Evolutionary conservation across 2,888 invertebrate genomes (phyloP).

Genomic region (Gibbula magus): DNA sequence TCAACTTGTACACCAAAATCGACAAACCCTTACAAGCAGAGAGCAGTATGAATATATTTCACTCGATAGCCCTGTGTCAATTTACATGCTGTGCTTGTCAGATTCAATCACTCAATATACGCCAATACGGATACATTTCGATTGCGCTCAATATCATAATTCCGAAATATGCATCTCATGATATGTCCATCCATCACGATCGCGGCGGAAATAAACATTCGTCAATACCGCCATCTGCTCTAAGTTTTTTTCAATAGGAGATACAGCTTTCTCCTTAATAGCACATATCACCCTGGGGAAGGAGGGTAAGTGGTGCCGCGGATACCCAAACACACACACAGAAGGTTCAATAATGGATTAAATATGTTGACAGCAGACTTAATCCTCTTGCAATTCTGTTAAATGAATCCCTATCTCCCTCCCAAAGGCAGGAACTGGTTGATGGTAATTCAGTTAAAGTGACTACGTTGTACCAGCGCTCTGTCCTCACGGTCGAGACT

Average conservation of each 20-base stretch:
- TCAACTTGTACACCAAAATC: not conserved
- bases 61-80: conserved; percentile 19
- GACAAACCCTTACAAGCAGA: not conserved
- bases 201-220: conserved; percentile 12
- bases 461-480: not conserved
- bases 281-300: conserved; percentile 15
- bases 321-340: conserved; percentile 9
- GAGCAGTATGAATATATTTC: conserved; percentile 16
- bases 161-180: conserved; percentile 14
- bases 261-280: conserved; percentile 22
- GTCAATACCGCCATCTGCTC: conserved; percentile 18
- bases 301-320: not conserved
- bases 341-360: conserved; percentile 19
- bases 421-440: conserved; percentile 8
- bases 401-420: conserved; percentile 8
- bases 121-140: conserved; percentile 13
- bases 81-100: conserved; percentile 9
- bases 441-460: conserved; percentile 18
- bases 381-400: conserved; percentile 20
- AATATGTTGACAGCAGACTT: conserved; percentile 14
- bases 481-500: not conserved
- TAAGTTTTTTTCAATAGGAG: conserved; percentile 4
- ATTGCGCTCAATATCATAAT: conserved; percentile 5
- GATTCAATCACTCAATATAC: conserved; percentile 21
- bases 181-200: conserved; percentile 18